These are phyloP conservation scores for Premnoplex brunnescens DNA, from an alignment of 2,797 vertebrate species.

Conservation along the genomic window DNA sequence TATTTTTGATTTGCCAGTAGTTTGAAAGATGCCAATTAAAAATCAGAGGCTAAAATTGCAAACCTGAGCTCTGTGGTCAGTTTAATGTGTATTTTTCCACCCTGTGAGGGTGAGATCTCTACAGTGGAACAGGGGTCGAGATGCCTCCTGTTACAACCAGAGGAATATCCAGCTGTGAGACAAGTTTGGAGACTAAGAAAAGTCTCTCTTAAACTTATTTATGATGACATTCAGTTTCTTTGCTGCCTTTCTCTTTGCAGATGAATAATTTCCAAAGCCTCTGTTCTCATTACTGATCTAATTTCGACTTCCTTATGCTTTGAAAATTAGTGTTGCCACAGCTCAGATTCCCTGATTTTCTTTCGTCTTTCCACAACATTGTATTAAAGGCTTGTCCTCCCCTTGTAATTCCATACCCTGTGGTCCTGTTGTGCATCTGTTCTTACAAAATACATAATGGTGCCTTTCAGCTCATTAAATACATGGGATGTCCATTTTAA, in stretches of 20 bases:
- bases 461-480: neutral
- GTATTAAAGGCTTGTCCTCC: neutral
- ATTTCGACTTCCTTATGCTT: neutral
- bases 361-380: neutral
- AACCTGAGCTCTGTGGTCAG: neutral
- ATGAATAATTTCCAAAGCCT: conserved; percentile 10
- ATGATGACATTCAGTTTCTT: neutral
- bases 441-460: neutral
- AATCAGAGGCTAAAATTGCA: neutral
- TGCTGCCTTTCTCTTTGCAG: neutral
- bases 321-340: neutral
- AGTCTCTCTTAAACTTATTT: neutral
- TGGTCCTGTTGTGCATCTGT: neutral
- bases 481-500: neutral
- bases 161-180: rapidly evolving
- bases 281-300: neutral
- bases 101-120: neutral
- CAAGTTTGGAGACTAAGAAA: neutral
- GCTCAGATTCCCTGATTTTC: neutral
- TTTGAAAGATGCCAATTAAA: neutral
- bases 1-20: neutral
- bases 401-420: neutral
- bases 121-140: neutral
- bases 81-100: neutral
- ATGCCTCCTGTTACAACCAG: neutral